Evolutionary conservation across 2,797 vertebrate species (phyloP), one percentile per base, ranked within the genome.

Genomic region (Spizella passerina): DNA sequence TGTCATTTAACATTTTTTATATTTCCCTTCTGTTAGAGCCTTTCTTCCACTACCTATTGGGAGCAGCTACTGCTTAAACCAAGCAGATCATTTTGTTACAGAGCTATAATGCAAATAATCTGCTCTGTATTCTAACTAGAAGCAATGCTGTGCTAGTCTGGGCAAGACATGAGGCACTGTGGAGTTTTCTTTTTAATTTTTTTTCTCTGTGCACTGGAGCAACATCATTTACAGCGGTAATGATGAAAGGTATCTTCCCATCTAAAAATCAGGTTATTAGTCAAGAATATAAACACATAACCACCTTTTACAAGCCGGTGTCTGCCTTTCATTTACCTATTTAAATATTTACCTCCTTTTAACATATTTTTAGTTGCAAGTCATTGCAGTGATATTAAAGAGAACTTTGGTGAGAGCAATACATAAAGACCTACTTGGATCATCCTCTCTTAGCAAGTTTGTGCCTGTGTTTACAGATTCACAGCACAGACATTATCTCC

Each of bases 321-420:
- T 75, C 92, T 76, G 71, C 41, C 69, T 94, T 92, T 86, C 41
- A 49, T 93, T 92, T 64, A 36, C 29, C 68, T 50, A 36, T 39
- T 81, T 66, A 82, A 86, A 86, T 65, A 86, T 80, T 87, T 82
- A 76, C 75, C 70, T 75, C 68, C 38, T 72, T 84, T 73, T 69
- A 30, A 79, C 85, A 50, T 81, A 69, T 93, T 73, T 93, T 64
- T 84, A 95, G 75, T 46, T 95, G 93, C 88, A 87, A 93, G 88
- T 94, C 93, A 96, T 18, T 88, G 91, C 94, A 94, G 90, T 82
- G 93, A 55, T 92, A 79, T 53, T 77, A 91, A 92, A 89, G 49
- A 46, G 18, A 6, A 86, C 49, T 78, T 87, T 6, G 30, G 8
- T 61, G 69, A 79, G 8, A 64, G 69, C 60, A 77, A 60, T 7